These are phyloP conservation scores for Mamestra configurata DNA, from an alignment of 1,140 invertebrate genomes.

Conservation along the genomic window DNA sequence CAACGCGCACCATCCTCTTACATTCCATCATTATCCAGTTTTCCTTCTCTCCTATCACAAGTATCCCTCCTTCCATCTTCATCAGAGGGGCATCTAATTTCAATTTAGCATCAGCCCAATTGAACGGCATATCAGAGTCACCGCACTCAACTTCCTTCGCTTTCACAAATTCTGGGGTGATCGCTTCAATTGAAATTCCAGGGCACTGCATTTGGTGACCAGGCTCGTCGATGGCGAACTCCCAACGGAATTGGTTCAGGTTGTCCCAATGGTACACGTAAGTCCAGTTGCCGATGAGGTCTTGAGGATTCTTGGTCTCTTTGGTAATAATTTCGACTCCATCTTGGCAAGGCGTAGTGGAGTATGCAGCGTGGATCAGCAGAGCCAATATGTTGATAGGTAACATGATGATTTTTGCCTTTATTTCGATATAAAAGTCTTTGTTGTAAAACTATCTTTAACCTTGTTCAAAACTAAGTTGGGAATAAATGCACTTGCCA, in stretches of 20 bases:
- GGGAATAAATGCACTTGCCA: neutral
- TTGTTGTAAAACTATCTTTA: no score
- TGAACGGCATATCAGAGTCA: neutral
- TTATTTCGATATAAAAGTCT: no score
- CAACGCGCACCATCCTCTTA: neutral
- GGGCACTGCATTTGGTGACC: neutral
- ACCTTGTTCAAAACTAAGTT: no score
- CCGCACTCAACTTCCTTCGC: neutral
- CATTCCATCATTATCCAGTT: conserved; percentile 19
- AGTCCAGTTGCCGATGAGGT: neutral
- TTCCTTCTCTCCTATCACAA: neutral
- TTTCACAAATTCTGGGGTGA: neutral
- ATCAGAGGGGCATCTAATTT: neutral
- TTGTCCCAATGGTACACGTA: conserved; percentile 11
- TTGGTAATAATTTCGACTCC: neutral
- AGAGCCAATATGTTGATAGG: neutral
- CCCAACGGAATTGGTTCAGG: neutral
- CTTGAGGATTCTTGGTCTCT: neutral
- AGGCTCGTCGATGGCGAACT: neutral
- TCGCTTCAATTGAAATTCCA: neutral
- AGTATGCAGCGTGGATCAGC: neutral
- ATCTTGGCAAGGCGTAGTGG: neutral
- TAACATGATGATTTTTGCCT: neutral
- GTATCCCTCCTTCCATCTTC: neutral
- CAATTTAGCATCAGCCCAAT: neutral